Percentiles rank a stretch among this genome's conserved stretches.
Conservation (phyloP, 1,140 invertebrate genomes). For the Drosophila yakuba region DNA sequence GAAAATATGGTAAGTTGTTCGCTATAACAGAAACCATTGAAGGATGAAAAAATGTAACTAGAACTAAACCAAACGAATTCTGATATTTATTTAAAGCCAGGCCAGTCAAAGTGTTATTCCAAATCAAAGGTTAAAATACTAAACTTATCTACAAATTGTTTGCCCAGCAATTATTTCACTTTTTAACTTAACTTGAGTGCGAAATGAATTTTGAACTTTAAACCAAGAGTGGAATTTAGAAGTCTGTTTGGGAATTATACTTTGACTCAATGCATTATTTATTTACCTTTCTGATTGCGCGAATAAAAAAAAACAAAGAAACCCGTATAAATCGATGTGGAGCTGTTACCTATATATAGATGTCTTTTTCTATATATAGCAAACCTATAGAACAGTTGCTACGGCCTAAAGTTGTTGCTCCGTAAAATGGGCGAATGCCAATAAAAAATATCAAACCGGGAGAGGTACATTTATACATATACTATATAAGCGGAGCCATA, state of each 20-base stretch:
- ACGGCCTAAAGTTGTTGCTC: conserved; percentile 1
- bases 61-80: neutral
- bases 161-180: conserved; percentile 33
- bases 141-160: conserved; percentile 26
- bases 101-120: neutral
- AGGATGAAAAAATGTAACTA: neutral
- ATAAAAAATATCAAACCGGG: conserved; percentile 6
- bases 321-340: conserved; percentile 10
- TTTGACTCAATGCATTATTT: conserved; percentile 18
- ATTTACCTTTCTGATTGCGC: neutral
- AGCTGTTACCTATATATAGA: conserved; percentile 1
- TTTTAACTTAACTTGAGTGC: conserved; percentile 22
- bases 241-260: neutral
- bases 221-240: conserved; percentile 7
- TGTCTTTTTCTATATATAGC: conserved; percentile 1
- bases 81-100: neutral
- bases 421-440: conserved; percentile 9
- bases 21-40: neutral
- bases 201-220: conserved; percentile 33
- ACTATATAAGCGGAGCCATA: neutral
- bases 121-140: conserved; percentile 32
- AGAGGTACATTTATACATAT: neutral
- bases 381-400: conserved; percentile 3
- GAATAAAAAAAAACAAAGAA: neutral
- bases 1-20: neutral